These are phyloP conservation scores for Drosophila recens DNA, from an alignment of 2,888 invertebrate genomes.

Conservation along the genomic window DNA sequence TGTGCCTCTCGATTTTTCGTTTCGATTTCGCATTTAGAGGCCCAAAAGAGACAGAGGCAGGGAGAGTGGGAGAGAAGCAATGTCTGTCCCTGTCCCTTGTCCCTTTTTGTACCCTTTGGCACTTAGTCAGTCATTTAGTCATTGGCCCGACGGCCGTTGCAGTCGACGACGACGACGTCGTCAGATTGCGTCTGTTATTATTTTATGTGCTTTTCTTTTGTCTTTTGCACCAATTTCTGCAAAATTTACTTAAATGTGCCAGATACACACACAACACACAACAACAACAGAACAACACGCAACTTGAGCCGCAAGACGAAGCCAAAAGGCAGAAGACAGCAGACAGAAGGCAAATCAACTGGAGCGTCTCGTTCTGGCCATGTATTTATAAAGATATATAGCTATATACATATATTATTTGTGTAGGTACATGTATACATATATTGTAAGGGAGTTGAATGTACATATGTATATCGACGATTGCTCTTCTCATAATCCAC, in stretches of 20 bases:
- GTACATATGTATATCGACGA: constrained; percentile 10
- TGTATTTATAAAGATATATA: constrained; percentile 26
- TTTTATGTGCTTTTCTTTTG: constrained; percentile 80
- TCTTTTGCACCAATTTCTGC: constrained; percentile 81
- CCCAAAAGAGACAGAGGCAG: constrained; percentile 8
- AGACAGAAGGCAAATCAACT: neutral
- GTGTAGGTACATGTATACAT: constrained; percentile 12
- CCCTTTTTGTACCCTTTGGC: constrained; percentile 62
- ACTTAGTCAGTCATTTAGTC: constrained; percentile 80
- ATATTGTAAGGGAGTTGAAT: neutral
- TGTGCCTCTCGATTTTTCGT: constrained; percentile 70
- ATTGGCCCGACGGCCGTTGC: constrained; percentile 66
- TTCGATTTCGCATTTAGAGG: constrained; percentile 76
- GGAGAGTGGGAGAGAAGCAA: neutral
- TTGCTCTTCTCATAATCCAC: constrained; percentile 70
- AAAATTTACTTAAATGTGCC: constrained; percentile 77
- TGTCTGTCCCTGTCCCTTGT: constrained; percentile 9
- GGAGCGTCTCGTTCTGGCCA: constrained; percentile 30
- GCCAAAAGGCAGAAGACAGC: constrained; percentile 1
- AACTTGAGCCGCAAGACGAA: constrained; percentile 8
- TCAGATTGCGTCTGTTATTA: constrained; percentile 78
- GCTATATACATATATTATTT: constrained; percentile 24
- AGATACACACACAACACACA: constrained; percentile 46
- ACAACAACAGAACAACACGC: constrained; percentile 17
- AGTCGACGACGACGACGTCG: constrained; percentile 41